Base-by-base conservation (phyloP, 1,140 invertebrate genomes). In the Babylonia areolata region DNA sequence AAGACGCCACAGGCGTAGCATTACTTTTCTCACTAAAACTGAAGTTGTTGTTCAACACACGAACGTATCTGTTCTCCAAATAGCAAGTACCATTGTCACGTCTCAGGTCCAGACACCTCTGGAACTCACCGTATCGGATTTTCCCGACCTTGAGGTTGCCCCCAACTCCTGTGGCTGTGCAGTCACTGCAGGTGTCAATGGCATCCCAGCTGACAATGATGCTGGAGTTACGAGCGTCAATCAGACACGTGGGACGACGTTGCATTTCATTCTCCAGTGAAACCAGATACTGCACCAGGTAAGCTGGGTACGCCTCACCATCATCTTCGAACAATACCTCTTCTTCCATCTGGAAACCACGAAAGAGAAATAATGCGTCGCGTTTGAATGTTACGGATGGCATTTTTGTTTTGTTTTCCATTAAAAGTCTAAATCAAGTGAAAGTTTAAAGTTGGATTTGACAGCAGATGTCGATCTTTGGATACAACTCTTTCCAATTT, bases 51-150 rank as follows among this genome's bases (percentile, higher is more conserved):
- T 91, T 87, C 58, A 91, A 75, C n/a, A 90, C 86, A 1, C 83
- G 82, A 28, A 91, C 90, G 84, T 88, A 87, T 20, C 88, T 64
- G 75, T 91, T 91, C 82, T 89, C 90, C 20, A 89, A 46, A 33
- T 84, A 84, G 42, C 90, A 91, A 0, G 23, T 83, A 15, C 86
- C 81, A 5, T 86, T 85, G 0, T 81, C 64, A 23, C 79, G 77
- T 1, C 51, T 85, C 2, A 85, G 75, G 23, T 86, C 64, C 9
- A 89, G 83, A 71, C 87, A 90, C n/a, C 85, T 71, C 2, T 87
- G 87, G 2, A 69, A n/a, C 1, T 88, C 71, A 2, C 90, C 87
- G 51, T 91, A 90, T 23, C 42, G 82, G 15, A 88, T 86, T 81
- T 83, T 84, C 17, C 90, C 90, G 17, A 86, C 85, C 54, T 90